Evolutionary conservation across 2,113 vertebrate species (phyloP), one percentile per base, ranked within the genome.

Genomic region (Saimiri boliviensis): DNA sequence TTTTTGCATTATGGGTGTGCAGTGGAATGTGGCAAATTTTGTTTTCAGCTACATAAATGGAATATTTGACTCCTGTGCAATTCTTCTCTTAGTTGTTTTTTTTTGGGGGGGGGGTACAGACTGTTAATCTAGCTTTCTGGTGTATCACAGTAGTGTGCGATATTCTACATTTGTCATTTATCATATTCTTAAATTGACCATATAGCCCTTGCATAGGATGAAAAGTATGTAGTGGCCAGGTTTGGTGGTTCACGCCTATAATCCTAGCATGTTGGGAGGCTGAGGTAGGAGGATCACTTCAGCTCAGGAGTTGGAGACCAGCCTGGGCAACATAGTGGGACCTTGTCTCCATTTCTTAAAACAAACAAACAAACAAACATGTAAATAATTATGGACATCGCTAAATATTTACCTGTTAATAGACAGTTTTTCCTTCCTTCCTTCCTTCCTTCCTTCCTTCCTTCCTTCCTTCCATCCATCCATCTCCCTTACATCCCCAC

Each of bases 111-210:
- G 37, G 45, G 5, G 37, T 81, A 25, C 23, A 96, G 79, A 30
- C 35, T 63, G 76, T 74, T 35, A 47, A 63, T 79, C 19, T 74
- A 79, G 30, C 32, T 37, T 92, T 93, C 74, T 93, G 58, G 12
- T 94, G 3, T 95, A 32, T 93, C 63, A 91, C 16, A 47, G 0
- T 87, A 83, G 45, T 95, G 5, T 79, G 10, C 10, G 73, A 3
- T 60, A 47, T 66, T 25, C 47, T 74, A 60, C 74, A 54, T 71
- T 74, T 37, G 45, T 94, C n/a, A 82, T 87, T 74, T 35, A 40
- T 94, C 32, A 79, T 87, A 82, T 97, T 97, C 66, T 95, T 94
- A 95, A 93, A 58, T 25, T 94, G 63, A 94, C 84, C 52, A 71
- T 58, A 70, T 86, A 81, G 45, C 37, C 47, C 52, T 58, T 86